Percentiles rank a stretch among this genome's conserved stretches.
Evolutionary conservation across 2,888 invertebrate species (phyloP).

Genomic region (Xanthia togata): DNA sequence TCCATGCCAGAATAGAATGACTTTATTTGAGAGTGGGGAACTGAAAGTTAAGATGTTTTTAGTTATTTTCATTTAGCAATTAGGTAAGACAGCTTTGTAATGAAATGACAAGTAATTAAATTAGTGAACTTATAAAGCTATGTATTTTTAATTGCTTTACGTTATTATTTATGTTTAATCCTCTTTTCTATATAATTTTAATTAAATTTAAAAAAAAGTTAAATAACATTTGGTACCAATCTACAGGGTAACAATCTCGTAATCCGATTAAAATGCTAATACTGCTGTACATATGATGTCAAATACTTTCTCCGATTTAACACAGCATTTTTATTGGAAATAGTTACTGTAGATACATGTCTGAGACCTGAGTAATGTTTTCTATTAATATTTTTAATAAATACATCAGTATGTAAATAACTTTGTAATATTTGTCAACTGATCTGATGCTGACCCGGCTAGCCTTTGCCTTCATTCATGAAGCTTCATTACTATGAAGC

Average conservation of each 20-base stretch:
- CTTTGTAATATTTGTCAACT: neutral
- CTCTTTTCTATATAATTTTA: neutral
- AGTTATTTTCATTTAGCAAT: neutral
- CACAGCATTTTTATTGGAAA: neutral
- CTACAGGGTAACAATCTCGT: neutral
- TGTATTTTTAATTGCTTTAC: neutral
- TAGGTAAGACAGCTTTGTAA: neutral
- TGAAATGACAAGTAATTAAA: neutral
- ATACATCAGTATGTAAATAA: neutral
- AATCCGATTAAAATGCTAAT: neutral
- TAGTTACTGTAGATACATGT: neutral
- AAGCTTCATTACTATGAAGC: neutral
- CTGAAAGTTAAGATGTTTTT: slow-evolving; percentile 78
- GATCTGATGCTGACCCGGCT: neutral
- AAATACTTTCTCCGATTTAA: neutral
- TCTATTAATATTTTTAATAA: neutral
- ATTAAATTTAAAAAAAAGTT: too few relatives aligned
- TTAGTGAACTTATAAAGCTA: neutral
- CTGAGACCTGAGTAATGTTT: neutral
- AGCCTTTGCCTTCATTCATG: neutral
- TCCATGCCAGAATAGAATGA: slow-evolving; percentile 92
- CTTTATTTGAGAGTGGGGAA: slow-evolving; percentile 92
- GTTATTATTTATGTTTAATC: neutral
- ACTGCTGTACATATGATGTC: neutral
- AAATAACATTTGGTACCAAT: too few relatives aligned